These are phyloP conservation scores for Listrodromus nycthemerus DNA, from an alignment of 2,888 invertebrate species.

Conservation along the genomic window DNA sequence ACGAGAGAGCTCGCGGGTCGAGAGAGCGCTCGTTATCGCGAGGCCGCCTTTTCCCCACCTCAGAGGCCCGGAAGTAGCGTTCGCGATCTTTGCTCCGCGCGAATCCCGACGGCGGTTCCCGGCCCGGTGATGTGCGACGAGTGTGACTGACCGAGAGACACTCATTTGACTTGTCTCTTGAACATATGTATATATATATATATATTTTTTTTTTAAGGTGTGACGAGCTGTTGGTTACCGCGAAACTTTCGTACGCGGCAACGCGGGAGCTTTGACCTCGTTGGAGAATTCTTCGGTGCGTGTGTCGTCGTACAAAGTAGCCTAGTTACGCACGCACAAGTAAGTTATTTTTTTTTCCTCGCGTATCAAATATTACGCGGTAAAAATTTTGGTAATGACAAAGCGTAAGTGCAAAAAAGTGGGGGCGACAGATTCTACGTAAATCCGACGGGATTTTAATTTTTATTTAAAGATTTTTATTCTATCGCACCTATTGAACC, in stretches of 20 bases:
- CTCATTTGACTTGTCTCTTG: conserved; percentile 17
- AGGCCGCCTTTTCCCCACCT: neutral
- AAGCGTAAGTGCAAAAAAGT: conserved; percentile 19
- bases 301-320: conserved; percentile 24
- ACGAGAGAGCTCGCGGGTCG: conserved; percentile 26
- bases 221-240: neutral
- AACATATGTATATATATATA: neutral
- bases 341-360: conserved; percentile 3
- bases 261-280: conserved; percentile 61
- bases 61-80: conserved; percentile 58
- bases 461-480: neutral
- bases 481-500: too few species aligned
- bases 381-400: conserved; percentile 8
- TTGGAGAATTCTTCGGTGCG: conserved; percentile 33
- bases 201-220: conserved; percentile 12
- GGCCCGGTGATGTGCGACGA: conserved; percentile 44
- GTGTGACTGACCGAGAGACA: conserved; percentile 59
- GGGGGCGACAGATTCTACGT: neutral
- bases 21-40: conserved; percentile 57
- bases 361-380: conserved; percentile 20
- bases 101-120: conserved; percentile 36
- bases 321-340: neutral
- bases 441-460: neutral
- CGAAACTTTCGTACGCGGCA: conserved; percentile 1
- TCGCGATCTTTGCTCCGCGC: conserved; percentile 64